Base-by-base conservation (phyloP, 2,113 vertebrate genomes). In the Albula goreensis region DNA sequence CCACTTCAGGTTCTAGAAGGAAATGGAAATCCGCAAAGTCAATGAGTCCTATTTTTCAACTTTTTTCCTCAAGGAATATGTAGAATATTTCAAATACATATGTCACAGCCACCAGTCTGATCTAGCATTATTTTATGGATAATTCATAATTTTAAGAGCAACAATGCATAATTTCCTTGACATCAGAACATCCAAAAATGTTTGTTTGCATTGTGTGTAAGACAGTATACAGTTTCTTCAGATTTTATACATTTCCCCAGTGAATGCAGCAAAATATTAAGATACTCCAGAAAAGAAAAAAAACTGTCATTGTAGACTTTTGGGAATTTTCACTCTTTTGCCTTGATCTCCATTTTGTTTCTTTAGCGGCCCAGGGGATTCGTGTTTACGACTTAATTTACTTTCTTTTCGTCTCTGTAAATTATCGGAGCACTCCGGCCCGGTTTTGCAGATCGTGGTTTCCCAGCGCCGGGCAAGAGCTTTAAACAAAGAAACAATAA, bases 201-300 rank as follows among this genome's bases (percentile, higher is more conserved):
- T 95, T 94, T 3, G 94, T 94, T 93, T 95, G 93, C 93, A 93
- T 63, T 94, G 94, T 92, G 94, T 95, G 91, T 93, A 93, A 93
- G 93, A 19, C n/a, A 96, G 94, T 92, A 93, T 92, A 91, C 94
- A 96, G 95, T 95, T 96, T 95, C 95, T 96, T 96, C 95, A 94
- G 95, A 96, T 95, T 95, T 95, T 95, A 95, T 95, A 95, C 94
- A 95, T 96, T 97, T 97, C 95, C 96, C 96, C 94, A 95, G 96
- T 96, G 96, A 96, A 94, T 92, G 94, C 91, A 93, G 95, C 93
- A 94, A 95, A 94, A 96, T 94, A 95, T 96, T 95, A 96, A 95
- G 94, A 95, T 96, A 92, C 94, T 96, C 94, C 92, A 90, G 95
- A 94, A 94, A 95, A 83, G 82, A 70, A 88, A 96, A 96, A 94